Evolutionary conservation across 2,888 invertebrate genomes (phyloP).

Genomic region (Steinernema hermaphroditum): DNA sequence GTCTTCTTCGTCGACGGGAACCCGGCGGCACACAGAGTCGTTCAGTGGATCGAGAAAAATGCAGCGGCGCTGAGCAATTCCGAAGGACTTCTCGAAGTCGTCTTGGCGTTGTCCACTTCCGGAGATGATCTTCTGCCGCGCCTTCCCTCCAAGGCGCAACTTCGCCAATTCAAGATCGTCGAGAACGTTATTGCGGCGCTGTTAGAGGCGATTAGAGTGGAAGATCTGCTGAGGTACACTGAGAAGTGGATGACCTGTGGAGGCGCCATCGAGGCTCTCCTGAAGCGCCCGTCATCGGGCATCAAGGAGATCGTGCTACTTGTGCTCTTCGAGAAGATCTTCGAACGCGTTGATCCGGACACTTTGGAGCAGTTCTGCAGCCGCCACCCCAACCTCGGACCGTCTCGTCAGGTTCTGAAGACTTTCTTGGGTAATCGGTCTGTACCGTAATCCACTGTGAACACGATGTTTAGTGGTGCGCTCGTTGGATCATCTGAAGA

Average conservation of each 20-base stretch:
- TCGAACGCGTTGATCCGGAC: background rate
- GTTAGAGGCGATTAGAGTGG: background rate
- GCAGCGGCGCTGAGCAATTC: background rate
- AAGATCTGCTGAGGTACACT: background rate
- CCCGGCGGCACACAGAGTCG: background rate
- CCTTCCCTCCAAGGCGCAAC: background rate
- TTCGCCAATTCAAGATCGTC: background rate
- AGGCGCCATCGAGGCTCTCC: background rate
- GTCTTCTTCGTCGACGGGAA: background rate
- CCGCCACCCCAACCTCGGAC: background rate
- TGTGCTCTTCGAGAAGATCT: background rate
- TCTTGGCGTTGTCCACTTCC: background rate
- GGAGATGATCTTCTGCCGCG: background rate
- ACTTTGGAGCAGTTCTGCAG: background rate
- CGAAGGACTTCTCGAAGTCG: background rate
- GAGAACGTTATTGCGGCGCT: background rate
- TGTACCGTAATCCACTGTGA: too few relatives aligned
- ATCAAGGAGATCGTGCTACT: background rate
- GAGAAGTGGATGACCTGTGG: background rate
- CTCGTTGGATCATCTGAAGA: background rate
- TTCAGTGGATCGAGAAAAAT: background rate
- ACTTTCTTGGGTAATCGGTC: background rate
- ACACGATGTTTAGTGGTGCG: background rate
- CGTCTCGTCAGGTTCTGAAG: background rate
- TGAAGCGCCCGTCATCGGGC: background rate